phyloP scores from a whole-genome alignment of 2,113 vertebrate species.

The Neofelis nebulosa region DNA sequence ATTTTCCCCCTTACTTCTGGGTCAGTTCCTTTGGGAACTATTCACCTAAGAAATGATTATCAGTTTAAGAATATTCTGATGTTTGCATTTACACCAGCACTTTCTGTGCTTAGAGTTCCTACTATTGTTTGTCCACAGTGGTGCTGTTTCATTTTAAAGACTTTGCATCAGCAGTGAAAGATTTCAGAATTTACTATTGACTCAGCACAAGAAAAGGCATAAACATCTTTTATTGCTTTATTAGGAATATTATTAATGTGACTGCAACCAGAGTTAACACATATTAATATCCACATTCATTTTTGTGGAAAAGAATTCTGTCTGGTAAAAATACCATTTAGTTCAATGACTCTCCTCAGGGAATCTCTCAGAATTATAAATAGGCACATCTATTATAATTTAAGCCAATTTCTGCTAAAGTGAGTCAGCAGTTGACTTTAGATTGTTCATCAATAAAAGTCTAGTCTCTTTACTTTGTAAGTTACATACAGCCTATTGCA shows the following conservation, averaged over 20 bases:
- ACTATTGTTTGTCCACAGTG: background rate
- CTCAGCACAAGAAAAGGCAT: background rate
- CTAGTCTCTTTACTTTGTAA: slow-evolving; percentile 49
- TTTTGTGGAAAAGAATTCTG: slow-evolving; percentile 42
- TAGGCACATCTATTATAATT: slow-evolving; percentile 59
- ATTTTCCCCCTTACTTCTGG: background rate
- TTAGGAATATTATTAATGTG: slow-evolving; percentile 24
- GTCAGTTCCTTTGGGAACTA: background rate
- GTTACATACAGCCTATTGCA: slow-evolving; percentile 18
- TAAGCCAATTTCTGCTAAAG: slow-evolving; percentile 42
- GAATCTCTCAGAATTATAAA: slow-evolving; percentile 64
- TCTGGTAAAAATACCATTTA: slow-evolving; percentile 53
- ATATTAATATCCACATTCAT: slow-evolving; percentile 50
- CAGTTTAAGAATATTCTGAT: background rate
- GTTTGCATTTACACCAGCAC: background rate
- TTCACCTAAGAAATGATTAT: background rate
- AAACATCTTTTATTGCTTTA: background rate
- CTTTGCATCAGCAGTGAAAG: background rate
- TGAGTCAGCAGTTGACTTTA: slow-evolving; percentile 72
- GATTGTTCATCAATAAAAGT: slow-evolving; percentile 65
- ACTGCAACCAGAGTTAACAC: slow-evolving; percentile 6
- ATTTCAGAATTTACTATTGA: background rate
- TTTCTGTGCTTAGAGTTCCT: background rate
- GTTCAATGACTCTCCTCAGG: slow-evolving; percentile 28
- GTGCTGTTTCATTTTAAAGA: background rate